Evolutionary conservation across 2,113 vertebrate genomes (phyloP).

Genomic region (Falcunculus frontatus): DNA sequence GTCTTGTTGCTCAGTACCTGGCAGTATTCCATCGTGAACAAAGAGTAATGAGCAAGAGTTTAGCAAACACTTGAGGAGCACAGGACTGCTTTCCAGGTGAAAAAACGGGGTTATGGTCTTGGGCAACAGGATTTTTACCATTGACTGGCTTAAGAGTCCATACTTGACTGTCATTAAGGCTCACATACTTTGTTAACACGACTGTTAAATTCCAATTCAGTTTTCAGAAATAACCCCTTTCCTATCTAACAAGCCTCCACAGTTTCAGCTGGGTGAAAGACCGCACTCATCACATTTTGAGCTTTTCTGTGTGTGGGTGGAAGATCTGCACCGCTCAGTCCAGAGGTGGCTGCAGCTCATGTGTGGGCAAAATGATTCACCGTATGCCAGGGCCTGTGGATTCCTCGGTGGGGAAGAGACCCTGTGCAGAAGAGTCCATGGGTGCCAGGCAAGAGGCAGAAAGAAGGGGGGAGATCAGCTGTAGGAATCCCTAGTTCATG

Average conservation of each 20-base stretch:
- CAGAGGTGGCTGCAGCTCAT: not conserved
- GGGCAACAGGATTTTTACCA: not conserved
- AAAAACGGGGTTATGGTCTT: not conserved
- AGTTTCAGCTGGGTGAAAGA: not conserved
- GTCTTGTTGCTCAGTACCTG: not conserved
- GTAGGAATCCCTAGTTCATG: not conserved
- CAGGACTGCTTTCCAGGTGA: not conserved
- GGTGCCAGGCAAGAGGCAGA: not conserved
- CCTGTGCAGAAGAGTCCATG: not conserved
- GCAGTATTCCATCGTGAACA: not conserved
- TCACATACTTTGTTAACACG: not conserved
- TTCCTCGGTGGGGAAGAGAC: accelerated
- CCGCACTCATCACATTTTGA: not conserved
- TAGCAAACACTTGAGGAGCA: not conserved
- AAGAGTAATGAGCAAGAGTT: not conserved
- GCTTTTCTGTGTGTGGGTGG: not conserved
- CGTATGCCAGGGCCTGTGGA: not conserved
- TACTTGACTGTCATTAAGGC: not conserved
- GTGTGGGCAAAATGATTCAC: not conserved
- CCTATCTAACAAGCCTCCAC: not conserved
- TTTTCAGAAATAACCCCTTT: not conserved
- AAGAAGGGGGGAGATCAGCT: not conserved
- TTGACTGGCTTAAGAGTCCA: not conserved
- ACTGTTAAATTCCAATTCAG: not conserved
- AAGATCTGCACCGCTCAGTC: not conserved